Percentiles rank a stretch among this genome's conserved stretches.
These are phyloP conservation scores for Apteryx mantelli DNA, from an alignment of 2,113 vertebrate species.

Conservation along the genomic window DNA sequence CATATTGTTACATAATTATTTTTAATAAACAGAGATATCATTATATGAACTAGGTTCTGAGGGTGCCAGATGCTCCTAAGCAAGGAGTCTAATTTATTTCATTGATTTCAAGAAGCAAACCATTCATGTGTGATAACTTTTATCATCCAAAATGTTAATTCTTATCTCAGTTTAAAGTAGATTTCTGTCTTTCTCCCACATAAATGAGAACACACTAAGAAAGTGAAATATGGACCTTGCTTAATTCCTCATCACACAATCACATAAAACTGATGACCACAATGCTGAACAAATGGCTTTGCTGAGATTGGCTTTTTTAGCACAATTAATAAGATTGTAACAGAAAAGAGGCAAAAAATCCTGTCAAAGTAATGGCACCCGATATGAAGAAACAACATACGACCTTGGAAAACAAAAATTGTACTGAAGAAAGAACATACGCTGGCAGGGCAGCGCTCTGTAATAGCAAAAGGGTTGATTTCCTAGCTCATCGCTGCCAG, in stretches of 20 bases:
- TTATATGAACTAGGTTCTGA: slow-evolving; percentile 74
- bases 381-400: not conserved
- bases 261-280: not conserved
- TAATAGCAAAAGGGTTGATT: not conserved
- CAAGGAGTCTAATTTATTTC: slow-evolving; percentile 77
- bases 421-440: not conserved
- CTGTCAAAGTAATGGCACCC: not conserved
- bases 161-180: slow-evolving; percentile 59
- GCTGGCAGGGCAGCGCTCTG: not conserved
- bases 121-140: slow-evolving; percentile 75
- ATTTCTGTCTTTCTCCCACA: slow-evolving; percentile 56
- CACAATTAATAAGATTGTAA: not conserved
- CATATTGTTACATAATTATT: slow-evolving; percentile 79
- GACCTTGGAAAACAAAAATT: not conserved
- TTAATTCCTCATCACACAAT: not conserved
- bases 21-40: slow-evolving; percentile 79
- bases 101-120: slow-evolving; percentile 76
- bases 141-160: slow-evolving; percentile 74
- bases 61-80: slow-evolving; percentile 81
- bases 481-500: not conserved
- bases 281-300: not conserved
- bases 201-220: not conserved
- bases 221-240: not conserved
- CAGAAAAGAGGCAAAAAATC: not conserved
- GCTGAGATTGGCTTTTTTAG: not conserved